Conservation (phyloP, 37 sponge, comb jelly and placozoan species). For the Halisarca cf. caerulea region DNA sequence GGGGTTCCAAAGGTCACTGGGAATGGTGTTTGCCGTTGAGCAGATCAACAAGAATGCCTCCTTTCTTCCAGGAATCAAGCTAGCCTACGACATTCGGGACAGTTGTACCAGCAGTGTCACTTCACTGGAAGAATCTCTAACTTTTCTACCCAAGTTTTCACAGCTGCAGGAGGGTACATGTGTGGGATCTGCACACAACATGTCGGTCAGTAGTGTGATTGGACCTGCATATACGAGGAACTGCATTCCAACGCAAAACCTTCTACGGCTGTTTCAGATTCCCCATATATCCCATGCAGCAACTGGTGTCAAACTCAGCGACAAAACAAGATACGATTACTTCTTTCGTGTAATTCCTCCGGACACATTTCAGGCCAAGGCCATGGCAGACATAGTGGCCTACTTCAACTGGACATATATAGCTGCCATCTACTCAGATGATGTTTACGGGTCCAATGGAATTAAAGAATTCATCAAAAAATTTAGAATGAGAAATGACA, state of each 20-base stretch:
- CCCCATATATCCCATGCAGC: slow-evolving; percentile 82
- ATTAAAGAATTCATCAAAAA: slow-evolving; percentile 23
- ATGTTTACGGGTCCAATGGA: slow-evolving; percentile 58
- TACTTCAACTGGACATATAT: slow-evolving; percentile 72
- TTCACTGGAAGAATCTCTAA: neutral
- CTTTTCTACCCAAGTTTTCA: neutral
- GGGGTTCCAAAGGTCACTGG: neutral
- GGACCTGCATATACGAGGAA: slow-evolving; percentile 65
- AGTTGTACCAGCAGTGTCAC: neutral
- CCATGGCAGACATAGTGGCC: slow-evolving; percentile 59
- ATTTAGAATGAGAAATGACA: neutral
- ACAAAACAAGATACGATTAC: slow-evolving; percentile 67
- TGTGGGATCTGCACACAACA: neutral
- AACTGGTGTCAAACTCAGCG: slow-evolving; percentile 62
- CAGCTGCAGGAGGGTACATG: neutral
- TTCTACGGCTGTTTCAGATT: slow-evolving; percentile 67
- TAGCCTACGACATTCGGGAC: neutral
- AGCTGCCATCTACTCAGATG: slow-evolving; percentile 26
- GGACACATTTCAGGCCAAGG: slow-evolving; percentile 70
- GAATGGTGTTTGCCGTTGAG: slow-evolving; percentile 6
- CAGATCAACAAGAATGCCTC: neutral
- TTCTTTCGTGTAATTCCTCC: slow-evolving; percentile 84
- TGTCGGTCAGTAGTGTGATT: slow-evolving; percentile 54
- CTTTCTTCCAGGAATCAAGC: neutral
- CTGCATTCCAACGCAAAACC: slow-evolving; percentile 63